These are phyloP conservation scores for Fukomys damarensis DNA, from an alignment of 2,113 vertebrate species.

Conservation along the genomic window DNA sequence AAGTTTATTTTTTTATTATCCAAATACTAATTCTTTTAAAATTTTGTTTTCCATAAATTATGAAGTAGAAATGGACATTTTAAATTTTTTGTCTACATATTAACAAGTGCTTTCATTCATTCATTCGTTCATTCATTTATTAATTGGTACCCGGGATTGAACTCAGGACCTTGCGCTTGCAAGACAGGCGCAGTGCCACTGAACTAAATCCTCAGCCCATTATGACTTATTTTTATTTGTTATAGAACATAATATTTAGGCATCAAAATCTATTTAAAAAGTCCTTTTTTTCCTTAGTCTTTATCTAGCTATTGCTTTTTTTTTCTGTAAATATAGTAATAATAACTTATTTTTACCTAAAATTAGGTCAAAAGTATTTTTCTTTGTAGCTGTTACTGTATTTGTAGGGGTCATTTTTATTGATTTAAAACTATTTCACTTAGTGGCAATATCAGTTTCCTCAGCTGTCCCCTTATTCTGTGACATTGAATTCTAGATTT, in stretches of 20 bases:
- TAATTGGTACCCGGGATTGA: too few relatives aligned
- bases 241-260: neutral
- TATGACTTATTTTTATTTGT: too few relatives aligned
- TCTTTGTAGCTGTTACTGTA: neutral
- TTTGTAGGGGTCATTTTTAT: constrained; percentile 1
- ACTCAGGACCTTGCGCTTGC: too few relatives aligned
- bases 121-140: too few relatives aligned
- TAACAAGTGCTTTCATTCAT: too few relatives aligned
- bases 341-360: constrained; percentile 36
- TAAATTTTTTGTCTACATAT: constrained; percentile 10
- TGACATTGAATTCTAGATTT: constrained; percentile 6
- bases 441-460: neutral
- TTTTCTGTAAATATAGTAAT: neutral
- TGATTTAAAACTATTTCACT: constrained; percentile 6
- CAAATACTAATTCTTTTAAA: constrained; percentile 3
- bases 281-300: neutral
- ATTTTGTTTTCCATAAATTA: constrained; percentile 24
- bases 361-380: neutral
- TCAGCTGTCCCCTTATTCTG: neutral
- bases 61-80: constrained; percentile 34
- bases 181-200: too few relatives aligned
- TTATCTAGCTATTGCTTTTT: constrained; percentile 9
- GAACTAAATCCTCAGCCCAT: too few relatives aligned
- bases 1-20: neutral
- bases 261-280: neutral